Percentiles rank a stretch among this genome's conserved stretches.
Conservation (phyloP, 2,797 vertebrate genomes). For the Molossus alvarezi region DNA sequence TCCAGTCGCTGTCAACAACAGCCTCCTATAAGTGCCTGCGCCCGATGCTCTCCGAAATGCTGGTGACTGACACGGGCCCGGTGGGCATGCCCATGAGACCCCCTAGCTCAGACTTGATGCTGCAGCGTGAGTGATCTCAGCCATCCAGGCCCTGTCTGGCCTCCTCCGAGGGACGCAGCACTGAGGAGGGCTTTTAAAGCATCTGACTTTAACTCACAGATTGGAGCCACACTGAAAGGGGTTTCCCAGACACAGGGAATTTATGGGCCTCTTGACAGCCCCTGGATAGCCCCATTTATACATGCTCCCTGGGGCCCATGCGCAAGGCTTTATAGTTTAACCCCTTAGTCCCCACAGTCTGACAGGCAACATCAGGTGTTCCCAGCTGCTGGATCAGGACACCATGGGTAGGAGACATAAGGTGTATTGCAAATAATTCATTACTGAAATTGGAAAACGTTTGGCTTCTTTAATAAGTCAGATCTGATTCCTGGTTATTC, state of each 20-base stretch:
- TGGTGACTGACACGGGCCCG: background rate
- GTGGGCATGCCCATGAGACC: too few species aligned
- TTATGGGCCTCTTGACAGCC: background rate
- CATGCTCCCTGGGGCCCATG: background rate
- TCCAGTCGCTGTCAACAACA: background rate
- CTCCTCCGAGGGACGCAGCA: background rate
- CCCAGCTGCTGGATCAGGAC: background rate
- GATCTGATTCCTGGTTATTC: background rate
- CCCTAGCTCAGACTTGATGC: background rate
- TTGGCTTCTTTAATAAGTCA: conserved; percentile 8
- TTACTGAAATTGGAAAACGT: conserved; percentile 44
- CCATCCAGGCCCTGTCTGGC: background rate
- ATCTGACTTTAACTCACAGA: background rate
- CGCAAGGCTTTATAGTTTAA: background rate
- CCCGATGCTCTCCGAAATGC: background rate
- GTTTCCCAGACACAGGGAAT: background rate
- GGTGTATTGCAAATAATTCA: background rate
- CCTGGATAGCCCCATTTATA: background rate
- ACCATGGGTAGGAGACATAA: background rate
- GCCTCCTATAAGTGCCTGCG: background rate
- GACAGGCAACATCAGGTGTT: background rate
- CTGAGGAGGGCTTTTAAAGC: background rate
- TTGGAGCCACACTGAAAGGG: background rate
- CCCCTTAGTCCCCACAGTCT: background rate
- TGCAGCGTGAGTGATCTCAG: too few species aligned